Evolutionary conservation across 1,140 invertebrate species (phyloP).

Genomic region (Lucilia sericata): DNA sequence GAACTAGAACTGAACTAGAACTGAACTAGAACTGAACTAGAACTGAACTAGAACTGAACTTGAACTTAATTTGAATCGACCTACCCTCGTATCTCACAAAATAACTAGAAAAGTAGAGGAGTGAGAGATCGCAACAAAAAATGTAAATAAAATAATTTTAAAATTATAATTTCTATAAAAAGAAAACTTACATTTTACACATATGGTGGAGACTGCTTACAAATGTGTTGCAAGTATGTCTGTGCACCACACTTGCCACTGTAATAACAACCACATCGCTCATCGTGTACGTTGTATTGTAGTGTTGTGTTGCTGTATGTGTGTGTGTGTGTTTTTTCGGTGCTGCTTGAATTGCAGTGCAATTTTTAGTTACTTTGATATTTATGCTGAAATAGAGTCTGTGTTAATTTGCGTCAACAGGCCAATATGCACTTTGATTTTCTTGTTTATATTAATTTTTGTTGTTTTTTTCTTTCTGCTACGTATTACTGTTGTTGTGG

Average conservation of each 20-base stretch:
- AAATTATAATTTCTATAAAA: too few relatives aligned
- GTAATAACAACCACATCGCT: background rate
- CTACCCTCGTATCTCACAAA: too few relatives aligned
- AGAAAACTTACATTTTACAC: too few relatives aligned
- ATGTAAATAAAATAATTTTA: too few relatives aligned
- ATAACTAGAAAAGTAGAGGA: too few relatives aligned
- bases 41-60: too few relatives aligned
- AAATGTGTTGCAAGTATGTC: background rate
- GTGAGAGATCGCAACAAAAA: too few relatives aligned
- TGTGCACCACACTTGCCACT: background rate
- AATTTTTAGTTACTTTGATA: slow-evolving; percentile 43
- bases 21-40: too few relatives aligned
- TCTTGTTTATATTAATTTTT: slow-evolving; percentile 8
- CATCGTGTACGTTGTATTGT: background rate
- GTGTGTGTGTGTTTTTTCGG: background rate
- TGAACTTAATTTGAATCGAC: too few relatives aligned
- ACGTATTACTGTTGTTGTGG: background rate
- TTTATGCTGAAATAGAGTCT: slow-evolving; percentile 40
- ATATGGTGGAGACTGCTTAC: too few relatives aligned
- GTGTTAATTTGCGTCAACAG: slow-evolving; percentile 50
- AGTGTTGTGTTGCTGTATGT: background rate
- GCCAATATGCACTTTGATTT: slow-evolving; percentile 46
- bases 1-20: too few relatives aligned
- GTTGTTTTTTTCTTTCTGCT: background rate
- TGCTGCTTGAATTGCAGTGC: slow-evolving; percentile 33